These are phyloP conservation scores for Rhinophrynus dorsalis DNA, from an alignment of 2,797 vertebrate genomes.

Conservation along the genomic window DNA sequence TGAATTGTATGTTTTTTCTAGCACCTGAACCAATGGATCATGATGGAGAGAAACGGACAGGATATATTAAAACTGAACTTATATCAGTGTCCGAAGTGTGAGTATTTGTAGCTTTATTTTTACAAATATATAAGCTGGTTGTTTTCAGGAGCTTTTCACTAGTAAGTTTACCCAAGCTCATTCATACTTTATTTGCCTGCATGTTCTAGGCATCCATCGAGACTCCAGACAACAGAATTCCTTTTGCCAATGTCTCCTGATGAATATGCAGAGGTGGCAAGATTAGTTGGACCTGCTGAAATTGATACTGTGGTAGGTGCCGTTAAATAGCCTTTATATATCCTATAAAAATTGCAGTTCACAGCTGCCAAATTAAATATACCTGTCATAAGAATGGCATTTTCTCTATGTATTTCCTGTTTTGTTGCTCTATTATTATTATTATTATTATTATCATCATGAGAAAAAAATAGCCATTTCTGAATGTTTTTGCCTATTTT, in stretches of 20 bases:
- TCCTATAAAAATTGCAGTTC: too few relatives aligned
- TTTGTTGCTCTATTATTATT: too few relatives aligned
- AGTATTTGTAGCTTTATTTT: conserved; percentile 58
- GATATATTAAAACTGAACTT: conserved; percentile 94
- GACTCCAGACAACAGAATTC: conserved; percentile 72
- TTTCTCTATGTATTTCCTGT: too few relatives aligned
- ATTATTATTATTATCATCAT: too few relatives aligned
- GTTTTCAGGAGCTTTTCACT: not conserved
- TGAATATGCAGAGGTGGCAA: conserved; percentile 77
- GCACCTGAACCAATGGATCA: conserved; percentile 89
- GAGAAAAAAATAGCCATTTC: too few relatives aligned
- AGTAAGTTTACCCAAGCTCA: too few relatives aligned
- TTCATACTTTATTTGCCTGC: not conserved
- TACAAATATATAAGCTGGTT: not conserved
- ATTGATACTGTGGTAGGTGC: conserved; percentile 81
- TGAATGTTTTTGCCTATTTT: too few relatives aligned
- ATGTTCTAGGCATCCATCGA: conserved; percentile 69
- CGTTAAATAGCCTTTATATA: too few relatives aligned
- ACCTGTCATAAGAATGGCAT: too few relatives aligned
- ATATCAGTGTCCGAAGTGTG: conserved; percentile 97
- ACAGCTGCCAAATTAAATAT: too few relatives aligned
- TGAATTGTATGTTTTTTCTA: conserved; percentile 53
- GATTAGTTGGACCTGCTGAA: conserved; percentile 70
- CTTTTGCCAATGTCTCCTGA: conserved; percentile 89
- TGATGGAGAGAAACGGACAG: conserved; percentile 71